A percentile compares a stretch with the other conserved stretches of the same genome.
Evolutionary conservation across 2,888 invertebrate genomes (phyloP).

Genomic region (Limnephilus marmoratus): DNA sequence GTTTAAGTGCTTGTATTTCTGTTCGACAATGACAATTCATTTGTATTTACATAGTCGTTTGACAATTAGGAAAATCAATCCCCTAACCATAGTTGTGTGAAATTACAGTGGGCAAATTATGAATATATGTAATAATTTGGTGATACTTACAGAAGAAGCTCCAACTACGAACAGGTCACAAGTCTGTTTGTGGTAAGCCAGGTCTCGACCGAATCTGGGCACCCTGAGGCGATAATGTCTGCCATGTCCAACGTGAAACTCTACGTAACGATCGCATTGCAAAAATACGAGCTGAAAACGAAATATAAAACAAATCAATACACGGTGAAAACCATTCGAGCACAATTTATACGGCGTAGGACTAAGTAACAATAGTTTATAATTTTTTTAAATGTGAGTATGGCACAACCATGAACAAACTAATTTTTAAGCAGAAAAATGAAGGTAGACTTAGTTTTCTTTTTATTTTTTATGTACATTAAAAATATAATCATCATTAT

Average conservation of each 20-base stretch:
- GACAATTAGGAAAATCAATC: too few relatives aligned
- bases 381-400: too few relatives aligned
- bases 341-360: background rate
- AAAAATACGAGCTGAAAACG: conserved; percentile 88
- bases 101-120: too few relatives aligned
- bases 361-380: background rate
- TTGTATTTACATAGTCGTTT: too few relatives aligned
- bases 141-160: conserved; percentile 82
- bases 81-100: too few relatives aligned
- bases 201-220: conserved; percentile 96
- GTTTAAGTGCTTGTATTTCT: too few relatives aligned
- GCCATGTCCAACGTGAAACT: conserved; percentile 97
- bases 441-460: too few relatives aligned
- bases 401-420: too few relatives aligned
- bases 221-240: conserved; percentile 93
- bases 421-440: too few relatives aligned
- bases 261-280: conserved; percentile 90
- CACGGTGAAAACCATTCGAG: background rate
- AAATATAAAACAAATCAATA: background rate
- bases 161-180: conserved; percentile 97
- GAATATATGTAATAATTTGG: conserved; percentile 22
- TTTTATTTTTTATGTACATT: too few relatives aligned
- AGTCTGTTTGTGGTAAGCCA: conserved; percentile 91
- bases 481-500: too few relatives aligned
- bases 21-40: too few relatives aligned